phyloP scores from a whole-genome alignment of 2,113 vertebrate species.

The Malurus cyaneus region DNA sequence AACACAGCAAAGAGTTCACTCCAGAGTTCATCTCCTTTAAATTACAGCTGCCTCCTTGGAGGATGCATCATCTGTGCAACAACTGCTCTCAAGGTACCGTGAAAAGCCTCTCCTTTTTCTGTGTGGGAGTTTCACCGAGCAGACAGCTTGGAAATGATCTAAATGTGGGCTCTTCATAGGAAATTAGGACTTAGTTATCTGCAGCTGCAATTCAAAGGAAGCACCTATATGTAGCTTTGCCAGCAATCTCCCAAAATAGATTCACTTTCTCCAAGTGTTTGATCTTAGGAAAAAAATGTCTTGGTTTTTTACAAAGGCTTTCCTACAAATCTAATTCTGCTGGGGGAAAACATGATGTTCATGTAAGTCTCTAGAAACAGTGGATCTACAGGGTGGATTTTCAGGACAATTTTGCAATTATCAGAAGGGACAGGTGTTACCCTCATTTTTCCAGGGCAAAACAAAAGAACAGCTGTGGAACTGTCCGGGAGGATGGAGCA shows the following conservation, averaged over 20 bases:
- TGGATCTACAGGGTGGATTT: not conserved
- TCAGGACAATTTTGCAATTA: not conserved
- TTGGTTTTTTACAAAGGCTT: not conserved
- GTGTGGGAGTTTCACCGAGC: not conserved
- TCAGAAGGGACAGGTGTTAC: not conserved
- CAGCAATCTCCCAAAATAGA: not conserved
- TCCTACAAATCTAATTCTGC: not conserved
- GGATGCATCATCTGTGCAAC: conserved; percentile 19
- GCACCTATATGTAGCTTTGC: not conserved
- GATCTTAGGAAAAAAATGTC: not conserved
- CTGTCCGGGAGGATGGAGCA: not conserved
- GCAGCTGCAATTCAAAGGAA: conserved; percentile 13
- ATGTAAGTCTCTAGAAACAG: not conserved
- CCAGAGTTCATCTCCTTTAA: not conserved
- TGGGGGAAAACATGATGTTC: not conserved
- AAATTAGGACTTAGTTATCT: conserved; percentile 9
- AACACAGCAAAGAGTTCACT: not conserved
- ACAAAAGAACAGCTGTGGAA: not conserved
- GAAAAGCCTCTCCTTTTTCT: not conserved
- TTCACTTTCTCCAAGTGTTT: not conserved
- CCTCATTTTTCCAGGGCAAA: not conserved
- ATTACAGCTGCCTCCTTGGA: not conserved
- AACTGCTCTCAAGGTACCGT: not conserved
- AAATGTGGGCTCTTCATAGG: not conserved
- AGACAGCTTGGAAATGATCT: not conserved